Evolutionary conservation across 2,888 invertebrate genomes (phyloP).

Genomic region (Agriopis marginaria): DNA sequence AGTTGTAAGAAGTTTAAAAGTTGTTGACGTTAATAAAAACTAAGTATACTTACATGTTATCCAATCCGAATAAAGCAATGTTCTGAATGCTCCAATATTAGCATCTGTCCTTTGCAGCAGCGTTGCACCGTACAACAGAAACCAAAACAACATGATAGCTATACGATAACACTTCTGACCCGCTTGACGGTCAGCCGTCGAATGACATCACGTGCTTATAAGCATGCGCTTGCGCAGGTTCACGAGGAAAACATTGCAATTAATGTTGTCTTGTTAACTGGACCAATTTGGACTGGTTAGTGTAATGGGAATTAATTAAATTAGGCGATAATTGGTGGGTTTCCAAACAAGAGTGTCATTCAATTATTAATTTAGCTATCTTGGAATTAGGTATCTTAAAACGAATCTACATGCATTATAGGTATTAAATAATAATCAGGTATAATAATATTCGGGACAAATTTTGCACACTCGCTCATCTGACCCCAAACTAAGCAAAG

Average conservation of each 20-base stretch:
- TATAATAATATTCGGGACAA: no score
- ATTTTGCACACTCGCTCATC: no score
- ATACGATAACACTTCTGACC: constrained; percentile 55
- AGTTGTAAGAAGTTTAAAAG: background rate
- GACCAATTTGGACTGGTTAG: constrained; percentile 31
- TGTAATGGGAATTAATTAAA: constrained; percentile 3
- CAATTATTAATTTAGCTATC: background rate
- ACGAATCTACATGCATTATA: no score
- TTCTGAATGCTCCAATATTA: constrained; percentile 64
- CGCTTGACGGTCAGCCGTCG: constrained; percentile 49
- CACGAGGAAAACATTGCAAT: constrained; percentile 34
- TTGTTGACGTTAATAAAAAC: background rate
- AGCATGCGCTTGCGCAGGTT: constrained; percentile 30
- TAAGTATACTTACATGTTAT: constrained; percentile 71
- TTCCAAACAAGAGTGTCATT: background rate
- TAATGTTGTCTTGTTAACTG: constrained; percentile 33
- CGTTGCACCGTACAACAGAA: constrained; percentile 50
- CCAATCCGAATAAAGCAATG: constrained; percentile 71
- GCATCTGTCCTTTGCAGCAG: constrained; percentile 47
- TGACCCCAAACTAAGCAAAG: no score
- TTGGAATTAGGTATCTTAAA: no score
- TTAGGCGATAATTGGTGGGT: constrained; percentile 12
- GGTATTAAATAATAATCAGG: no score
- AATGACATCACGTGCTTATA: constrained; percentile 50
- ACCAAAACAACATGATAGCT: constrained; percentile 51